Conservation (phyloP, 2,113 vertebrate genomes). For the Enhydra lutris region DNA sequence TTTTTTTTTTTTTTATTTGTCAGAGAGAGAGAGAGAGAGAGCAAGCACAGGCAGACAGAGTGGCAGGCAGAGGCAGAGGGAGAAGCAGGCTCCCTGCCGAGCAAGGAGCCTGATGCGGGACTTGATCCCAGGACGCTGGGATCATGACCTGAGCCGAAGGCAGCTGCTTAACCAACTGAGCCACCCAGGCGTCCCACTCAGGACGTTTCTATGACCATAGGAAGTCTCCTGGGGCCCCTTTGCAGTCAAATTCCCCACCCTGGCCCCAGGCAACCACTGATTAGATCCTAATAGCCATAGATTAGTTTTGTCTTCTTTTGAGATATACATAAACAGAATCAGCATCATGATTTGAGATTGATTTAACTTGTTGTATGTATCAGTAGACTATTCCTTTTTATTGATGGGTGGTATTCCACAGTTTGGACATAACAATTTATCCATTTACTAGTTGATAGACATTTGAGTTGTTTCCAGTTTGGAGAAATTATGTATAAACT, state of each 20-base stretch:
- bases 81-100: no score
- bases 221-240: background rate
- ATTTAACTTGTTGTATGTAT: background rate
- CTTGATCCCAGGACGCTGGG: no score
- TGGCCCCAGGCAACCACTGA: background rate
- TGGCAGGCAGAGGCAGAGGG: no score
- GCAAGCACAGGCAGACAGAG: no score
- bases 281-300: background rate
- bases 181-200: no score
- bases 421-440: background rate
- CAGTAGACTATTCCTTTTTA: background rate
- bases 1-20: no score
- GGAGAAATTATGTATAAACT: background rate
- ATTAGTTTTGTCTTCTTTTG: background rate
- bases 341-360: background rate
- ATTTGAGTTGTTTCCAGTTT: background rate
- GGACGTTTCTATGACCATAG: background rate
- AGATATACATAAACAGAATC: background rate
- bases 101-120: no score
- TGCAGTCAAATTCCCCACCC: background rate
- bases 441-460: background rate
- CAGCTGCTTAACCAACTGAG: no score
- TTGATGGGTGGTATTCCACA: background rate
- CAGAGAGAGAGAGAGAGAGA: no score
- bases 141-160: no score